Percentiles rank a stretch among this genome's conserved stretches.
These are phyloP conservation scores for Mizuhopecten yessoensis DNA, from an alignment of 1,140 invertebrate genomes.

Conservation along the genomic window DNA sequence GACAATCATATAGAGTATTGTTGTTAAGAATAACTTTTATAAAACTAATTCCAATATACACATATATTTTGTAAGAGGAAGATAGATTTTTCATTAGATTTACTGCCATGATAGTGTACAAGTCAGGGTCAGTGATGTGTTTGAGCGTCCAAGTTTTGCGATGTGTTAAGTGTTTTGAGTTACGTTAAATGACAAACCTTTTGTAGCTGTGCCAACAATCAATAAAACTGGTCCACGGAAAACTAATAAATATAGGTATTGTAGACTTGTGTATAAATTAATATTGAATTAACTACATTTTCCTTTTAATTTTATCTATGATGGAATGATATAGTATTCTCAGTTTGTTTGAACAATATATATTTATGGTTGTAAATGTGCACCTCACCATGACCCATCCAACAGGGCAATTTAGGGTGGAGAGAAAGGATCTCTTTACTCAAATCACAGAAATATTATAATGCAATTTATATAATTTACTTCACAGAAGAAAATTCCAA, in stretches of 20 bases:
- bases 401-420: background rate
- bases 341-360: background rate
- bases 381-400: background rate
- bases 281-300: background rate
- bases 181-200: background rate
- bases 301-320: background rate
- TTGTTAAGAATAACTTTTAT: conserved; percentile 40
- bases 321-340: background rate
- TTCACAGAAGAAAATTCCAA: too few relatives aligned
- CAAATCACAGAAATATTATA: too few relatives aligned
- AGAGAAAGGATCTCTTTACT: too few relatives aligned
- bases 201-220: background rate
- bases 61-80: conserved; percentile 1
- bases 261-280: background rate
- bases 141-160: background rate
- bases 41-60: conserved; percentile 29
- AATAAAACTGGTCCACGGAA: background rate
- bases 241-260: background rate
- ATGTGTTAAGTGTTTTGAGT: conserved; percentile 10
- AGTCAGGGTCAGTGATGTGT: background rate
- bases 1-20: background rate
- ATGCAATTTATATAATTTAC: too few relatives aligned
- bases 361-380: background rate
- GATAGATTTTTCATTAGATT: background rate
- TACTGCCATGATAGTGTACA: background rate